Conservation (phyloP, 2,797 vertebrate species). For the Ciconia nigra region DNA sequence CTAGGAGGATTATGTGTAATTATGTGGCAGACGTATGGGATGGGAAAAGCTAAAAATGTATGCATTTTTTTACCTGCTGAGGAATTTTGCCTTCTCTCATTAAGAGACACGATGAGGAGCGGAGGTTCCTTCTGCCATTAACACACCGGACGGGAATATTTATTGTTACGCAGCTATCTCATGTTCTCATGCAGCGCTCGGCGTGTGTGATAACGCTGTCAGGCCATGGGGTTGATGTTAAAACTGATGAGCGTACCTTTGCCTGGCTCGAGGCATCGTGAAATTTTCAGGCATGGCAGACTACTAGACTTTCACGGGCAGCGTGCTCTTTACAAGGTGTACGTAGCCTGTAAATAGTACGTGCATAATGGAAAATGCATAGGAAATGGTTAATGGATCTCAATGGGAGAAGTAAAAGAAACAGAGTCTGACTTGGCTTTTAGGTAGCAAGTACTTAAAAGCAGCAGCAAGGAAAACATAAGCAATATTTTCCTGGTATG, state of each 20-base stretch:
- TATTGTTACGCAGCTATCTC: neutral
- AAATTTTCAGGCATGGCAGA: neutral
- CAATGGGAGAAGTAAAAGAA: neutral
- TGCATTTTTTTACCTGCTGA: neutral
- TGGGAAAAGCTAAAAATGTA: conserved; percentile 13
- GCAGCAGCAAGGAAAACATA: neutral
- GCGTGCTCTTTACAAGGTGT: neutral
- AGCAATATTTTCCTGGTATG: neutral
- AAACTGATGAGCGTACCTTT: neutral
- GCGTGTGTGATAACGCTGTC: accelerated
- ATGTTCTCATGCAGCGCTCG: accelerated
- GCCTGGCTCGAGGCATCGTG: neutral
- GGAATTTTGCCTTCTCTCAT: neutral
- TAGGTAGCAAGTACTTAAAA: neutral
- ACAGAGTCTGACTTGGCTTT: neutral
- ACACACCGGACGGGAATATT: neutral
- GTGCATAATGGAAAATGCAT: neutral
- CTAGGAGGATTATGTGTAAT: conserved; percentile 53
- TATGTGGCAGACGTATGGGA: neutral
- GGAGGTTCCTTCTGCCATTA: neutral
- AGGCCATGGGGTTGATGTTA: neutral
- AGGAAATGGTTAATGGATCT: neutral
- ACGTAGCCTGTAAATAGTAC: accelerated
- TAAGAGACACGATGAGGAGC: neutral
- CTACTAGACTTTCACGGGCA: neutral